Evolutionary conservation across 2,888 invertebrate genomes (phyloP).

Genomic region (Acleris emargana): DNA sequence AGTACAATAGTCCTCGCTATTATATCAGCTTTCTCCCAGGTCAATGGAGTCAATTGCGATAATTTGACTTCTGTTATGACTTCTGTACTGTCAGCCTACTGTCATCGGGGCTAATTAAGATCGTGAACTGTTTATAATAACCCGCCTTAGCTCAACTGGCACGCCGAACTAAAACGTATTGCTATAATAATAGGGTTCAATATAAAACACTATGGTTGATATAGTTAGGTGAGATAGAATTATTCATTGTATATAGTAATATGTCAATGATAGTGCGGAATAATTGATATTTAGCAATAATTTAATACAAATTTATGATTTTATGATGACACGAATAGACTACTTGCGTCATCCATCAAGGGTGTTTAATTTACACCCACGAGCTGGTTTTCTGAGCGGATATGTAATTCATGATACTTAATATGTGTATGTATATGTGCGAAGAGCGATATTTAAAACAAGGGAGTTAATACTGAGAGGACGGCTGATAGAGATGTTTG

Average conservation of each 20-base stretch:
- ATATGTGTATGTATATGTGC: too few species aligned
- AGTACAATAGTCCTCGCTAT: not conserved
- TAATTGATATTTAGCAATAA: not conserved
- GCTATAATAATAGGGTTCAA: not conserved
- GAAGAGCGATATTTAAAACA: too few species aligned
- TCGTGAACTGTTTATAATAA: not conserved
- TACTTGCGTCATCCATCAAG: too few species aligned
- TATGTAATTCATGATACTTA: too few species aligned
- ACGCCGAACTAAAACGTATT: not conserved
- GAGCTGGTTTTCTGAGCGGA: too few species aligned
- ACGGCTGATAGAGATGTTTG: too few species aligned
- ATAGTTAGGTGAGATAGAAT: not conserved
- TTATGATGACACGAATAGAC: too few species aligned
- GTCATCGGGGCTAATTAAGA: slow-evolving; percentile 5
- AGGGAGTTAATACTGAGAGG: too few species aligned
- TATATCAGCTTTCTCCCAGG: slow-evolving; percentile 10
- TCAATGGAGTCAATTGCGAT: slow-evolving; percentile 6
- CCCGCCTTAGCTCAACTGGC: not conserved
- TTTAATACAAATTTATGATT: too few species aligned
- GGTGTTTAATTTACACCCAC: too few species aligned
- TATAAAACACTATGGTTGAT: not conserved
- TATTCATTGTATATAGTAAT: not conserved
- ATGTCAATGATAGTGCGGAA: not conserved
- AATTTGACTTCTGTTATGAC: slow-evolving; percentile 10
- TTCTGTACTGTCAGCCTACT: not conserved